Base-by-base conservation (phyloP, 37 sponge, comb jelly and placozoan genomes). In the Eunapius fragilis region DNA sequence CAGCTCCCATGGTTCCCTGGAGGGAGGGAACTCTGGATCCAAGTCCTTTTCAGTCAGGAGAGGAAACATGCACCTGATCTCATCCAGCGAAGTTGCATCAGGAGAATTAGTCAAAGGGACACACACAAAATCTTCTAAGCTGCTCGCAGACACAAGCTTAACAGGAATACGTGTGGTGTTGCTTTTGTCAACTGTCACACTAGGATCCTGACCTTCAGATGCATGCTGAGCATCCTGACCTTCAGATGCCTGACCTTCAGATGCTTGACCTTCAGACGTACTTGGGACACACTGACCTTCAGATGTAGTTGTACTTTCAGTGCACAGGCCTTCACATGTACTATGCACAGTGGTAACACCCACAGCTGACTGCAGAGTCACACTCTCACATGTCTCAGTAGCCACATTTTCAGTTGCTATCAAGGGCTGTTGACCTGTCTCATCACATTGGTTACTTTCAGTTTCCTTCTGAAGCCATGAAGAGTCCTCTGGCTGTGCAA, bases 1-100 rank as follows among this genome's bases (percentile, higher is more conserved):
- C 68, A 82, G 69, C 25, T 81, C 82, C 82, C 88, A 87, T 32
- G 76, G 37, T 3, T 75, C 82, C 13, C n/a, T 2, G 24, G n/a
- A 36, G 25, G 23, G 23, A 25, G 77, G 69, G 10, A 50, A 14
- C 9, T 23, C 13, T 0, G 83, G 83, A 72, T 82, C 34, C n/a
- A 88, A 13, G 49, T 88, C 88, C 22, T 33, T 69, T 31, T 88
- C 88, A 0, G 7, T 32, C 49, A 88, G 67, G 0, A n/a, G 17
- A 0, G 49, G 76, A 5, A 88, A 35, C 14, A 47, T 31, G 38
- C 88, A 88, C 2, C 35, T 70, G 35, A 88, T 36, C 31, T 45
- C 70, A 31, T 45, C 77, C n/a, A 78, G 83, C n/a, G 83, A 78
- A 11, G 82, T 71, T 31, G n/a, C 26, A 6, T 71, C 78, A 6